phyloP scores from a whole-genome alignment of 2,797 vertebrate species.

The Falco concolor region DNA sequence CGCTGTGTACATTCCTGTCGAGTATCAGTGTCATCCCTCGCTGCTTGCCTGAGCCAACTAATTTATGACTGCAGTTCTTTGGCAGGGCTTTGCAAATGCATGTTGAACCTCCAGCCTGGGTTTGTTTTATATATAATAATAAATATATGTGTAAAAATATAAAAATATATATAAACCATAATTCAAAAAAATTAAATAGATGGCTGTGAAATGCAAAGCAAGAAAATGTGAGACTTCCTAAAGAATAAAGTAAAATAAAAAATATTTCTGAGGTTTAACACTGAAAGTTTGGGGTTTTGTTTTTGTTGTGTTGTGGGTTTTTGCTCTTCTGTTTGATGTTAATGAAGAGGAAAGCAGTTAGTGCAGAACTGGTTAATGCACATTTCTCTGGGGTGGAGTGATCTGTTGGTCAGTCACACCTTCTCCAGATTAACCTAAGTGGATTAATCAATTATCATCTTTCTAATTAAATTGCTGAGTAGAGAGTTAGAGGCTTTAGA shows the following conservation, averaged over 20 bases:
- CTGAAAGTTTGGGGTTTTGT: neutral
- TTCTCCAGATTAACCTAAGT: neutral
- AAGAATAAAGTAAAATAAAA: neutral
- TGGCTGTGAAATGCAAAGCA: neutral
- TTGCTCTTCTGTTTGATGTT: neutral
- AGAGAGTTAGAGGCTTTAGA: neutral
- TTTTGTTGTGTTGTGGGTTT: neutral
- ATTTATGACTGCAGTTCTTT: neutral
- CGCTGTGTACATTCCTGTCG: neutral
- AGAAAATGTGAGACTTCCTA: neutral
- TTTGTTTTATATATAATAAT: neutral
- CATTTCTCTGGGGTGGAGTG: neutral
- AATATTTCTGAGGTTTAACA: neutral
- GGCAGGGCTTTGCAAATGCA: neutral
- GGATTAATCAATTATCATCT: slow-evolving; percentile 25
- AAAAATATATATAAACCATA: neutral
- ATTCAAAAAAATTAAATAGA: neutral
- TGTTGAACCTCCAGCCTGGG: neutral
- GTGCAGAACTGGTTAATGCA: neutral
- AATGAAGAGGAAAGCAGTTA: neutral
- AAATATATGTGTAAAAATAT: too few species aligned
- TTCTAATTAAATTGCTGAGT: slow-evolving; percentile 2
- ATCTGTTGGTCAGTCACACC: slow-evolving; percentile 15
- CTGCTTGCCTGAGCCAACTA: neutral
- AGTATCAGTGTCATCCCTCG: neutral